Evolutionary conservation across 2,888 invertebrate genomes (phyloP), one percentile per base, ranked within the genome.

Genomic region (Drosophila kambysellisi): DNA sequence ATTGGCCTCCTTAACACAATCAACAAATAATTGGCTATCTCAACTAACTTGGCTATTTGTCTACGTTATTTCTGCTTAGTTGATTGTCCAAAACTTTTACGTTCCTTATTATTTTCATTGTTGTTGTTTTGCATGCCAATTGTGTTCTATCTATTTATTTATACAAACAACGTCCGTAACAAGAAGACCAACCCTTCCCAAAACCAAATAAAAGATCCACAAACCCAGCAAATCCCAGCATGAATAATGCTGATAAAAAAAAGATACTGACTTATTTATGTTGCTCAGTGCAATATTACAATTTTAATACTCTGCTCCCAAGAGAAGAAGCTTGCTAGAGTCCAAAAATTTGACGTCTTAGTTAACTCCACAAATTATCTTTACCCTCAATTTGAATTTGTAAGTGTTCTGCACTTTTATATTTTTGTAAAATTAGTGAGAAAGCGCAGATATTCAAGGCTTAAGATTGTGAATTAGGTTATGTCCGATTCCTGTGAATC

Each of bases 41-140:
- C 17, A 64, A 76, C 71, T 76, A 65, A 70, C 57, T 30, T 61
- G 60, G 65, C 66, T 61, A 54, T 43, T 41, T 52, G 60, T 57
- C 15, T 32, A 37, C 7, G 30, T 46, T 70, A 46, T 56, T 25
- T 51, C 30, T 58, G 48, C n/a, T 32, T 53, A 48, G 48, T 37
- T 56, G 33, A 15, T 32, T 41, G 15, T 29, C 35, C 20, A 33
- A 15, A 56, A n/a, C 15, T 4, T 15, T n/a, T 11, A 9, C 17
- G 15, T 35, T 35, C 17, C n/a, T 9, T 9, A 33, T 46, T 43
- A 30, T 30, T 53, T 59, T 25, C 25, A 25, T 25, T 35, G 11
- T 32, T 50, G 41, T 4, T 54, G 39, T 46, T 37, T 17, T 64
- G 75, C 74, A 74, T 74, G 74, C 43, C 11, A 41, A 46, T 76